These are phyloP conservation scores for Rhinogobio ventralis DNA, from an alignment of 2,797 vertebrate genomes.

Conservation along the genomic window DNA sequence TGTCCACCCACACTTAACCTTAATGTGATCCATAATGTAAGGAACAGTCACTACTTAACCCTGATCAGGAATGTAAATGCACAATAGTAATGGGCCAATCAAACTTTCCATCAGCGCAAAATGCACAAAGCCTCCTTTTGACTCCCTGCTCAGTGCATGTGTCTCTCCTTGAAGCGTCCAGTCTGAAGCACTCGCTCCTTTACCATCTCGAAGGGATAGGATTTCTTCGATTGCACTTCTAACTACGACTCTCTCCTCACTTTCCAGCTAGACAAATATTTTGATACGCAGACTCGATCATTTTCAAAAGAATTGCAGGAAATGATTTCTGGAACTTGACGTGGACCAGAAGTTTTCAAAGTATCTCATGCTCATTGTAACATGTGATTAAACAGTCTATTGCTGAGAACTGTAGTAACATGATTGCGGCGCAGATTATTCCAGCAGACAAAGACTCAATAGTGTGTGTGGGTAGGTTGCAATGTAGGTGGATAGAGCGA, in stretches of 20 bases:
- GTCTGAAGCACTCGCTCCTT: conserved; percentile 25
- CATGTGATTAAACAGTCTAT: conserved; percentile 59
- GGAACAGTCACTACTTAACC: conserved; percentile 43
- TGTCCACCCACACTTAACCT: conserved; percentile 44
- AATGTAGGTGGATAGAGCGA: conserved; percentile 68
- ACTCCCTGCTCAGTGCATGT: neutral
- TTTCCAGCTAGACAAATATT: conserved; percentile 74
- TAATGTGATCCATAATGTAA: conserved; percentile 47
- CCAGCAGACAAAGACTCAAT: conserved; percentile 40
- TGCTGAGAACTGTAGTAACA: conserved; percentile 20
- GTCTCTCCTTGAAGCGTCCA: neutral
- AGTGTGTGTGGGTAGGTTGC: conserved; percentile 60
- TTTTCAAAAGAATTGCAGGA: conserved; percentile 57
- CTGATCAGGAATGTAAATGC: conserved; percentile 43
- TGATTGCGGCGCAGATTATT: conserved; percentile 22
- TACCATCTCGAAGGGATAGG: conserved; percentile 15
- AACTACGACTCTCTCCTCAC: conserved; percentile 32
- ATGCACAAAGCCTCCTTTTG: conserved; percentile 37
- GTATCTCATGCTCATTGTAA: conserved; percentile 47
- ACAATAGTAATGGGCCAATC: conserved; percentile 34
- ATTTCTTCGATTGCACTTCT: conserved; percentile 30
- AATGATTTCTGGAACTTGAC: conserved; percentile 61
- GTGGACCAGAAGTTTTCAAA: conserved; percentile 63
- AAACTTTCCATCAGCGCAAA: conserved; percentile 43
- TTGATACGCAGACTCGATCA: conserved; percentile 63